These are phyloP conservation scores for Canis aureus DNA, from an alignment of 2,113 vertebrate genomes.

Conservation along the genomic window DNA sequence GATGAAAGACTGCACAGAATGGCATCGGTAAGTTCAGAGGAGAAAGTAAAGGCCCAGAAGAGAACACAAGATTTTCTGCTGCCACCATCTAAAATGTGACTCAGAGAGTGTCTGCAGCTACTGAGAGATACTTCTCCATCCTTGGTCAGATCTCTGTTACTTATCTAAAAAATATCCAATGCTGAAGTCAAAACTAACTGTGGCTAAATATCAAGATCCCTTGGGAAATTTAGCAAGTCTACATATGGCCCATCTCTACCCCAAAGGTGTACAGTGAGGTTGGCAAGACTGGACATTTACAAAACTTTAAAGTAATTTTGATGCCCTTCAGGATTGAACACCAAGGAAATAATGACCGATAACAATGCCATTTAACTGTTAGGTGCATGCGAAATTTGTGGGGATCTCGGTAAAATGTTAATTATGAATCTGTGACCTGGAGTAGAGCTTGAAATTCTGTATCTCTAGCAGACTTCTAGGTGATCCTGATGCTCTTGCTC, in stretches of 20 bases:
- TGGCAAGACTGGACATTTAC: not conserved
- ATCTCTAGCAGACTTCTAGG: not conserved
- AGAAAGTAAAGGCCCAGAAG: not conserved
- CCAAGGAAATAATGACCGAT: not conserved
- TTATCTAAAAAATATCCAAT: not conserved
- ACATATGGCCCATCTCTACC: too few relatives aligned
- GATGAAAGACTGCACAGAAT: not conserved
- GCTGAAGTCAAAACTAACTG: not conserved
- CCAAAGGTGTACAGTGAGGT: not conserved
- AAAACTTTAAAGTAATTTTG: not conserved
- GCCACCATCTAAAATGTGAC: not conserved
- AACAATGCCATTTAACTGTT: not conserved
- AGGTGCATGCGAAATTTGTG: not conserved
- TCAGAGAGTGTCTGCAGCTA: not conserved
- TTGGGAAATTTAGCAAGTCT: not conserved
- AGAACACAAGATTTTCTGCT: not conserved
- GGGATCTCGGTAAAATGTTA: not conserved
- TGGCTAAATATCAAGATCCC: not conserved
- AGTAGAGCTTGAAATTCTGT: not conserved
- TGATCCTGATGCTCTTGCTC: not conserved
- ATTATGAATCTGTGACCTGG: not conserved
- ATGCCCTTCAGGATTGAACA: too few relatives aligned
- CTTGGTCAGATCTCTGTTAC: not conserved
- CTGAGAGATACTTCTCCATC: not conserved
- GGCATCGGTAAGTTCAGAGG: not conserved